Percentiles rank a stretch among this genome's conserved stretches.
Evolutionary conservation across 2,113 vertebrate genomes (phyloP).

Genomic region (Hippolais icterina): DNA sequence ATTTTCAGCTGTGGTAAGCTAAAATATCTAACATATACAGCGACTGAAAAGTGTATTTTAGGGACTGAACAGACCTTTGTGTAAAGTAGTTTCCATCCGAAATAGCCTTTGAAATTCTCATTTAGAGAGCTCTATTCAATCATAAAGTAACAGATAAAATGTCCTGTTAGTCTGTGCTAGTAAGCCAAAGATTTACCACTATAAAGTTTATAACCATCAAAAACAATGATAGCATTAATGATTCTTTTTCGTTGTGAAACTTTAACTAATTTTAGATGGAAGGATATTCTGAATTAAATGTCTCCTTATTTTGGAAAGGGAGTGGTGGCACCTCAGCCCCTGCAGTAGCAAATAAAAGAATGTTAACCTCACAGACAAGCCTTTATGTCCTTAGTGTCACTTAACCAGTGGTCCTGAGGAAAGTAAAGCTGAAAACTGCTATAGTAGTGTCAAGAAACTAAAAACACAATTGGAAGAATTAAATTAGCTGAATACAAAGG

Average conservation of each 20-base stretch:
- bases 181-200: background rate
- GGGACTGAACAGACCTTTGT: background rate
- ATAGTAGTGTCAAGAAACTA: background rate
- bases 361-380: background rate
- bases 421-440: background rate
- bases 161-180: background rate
- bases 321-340: background rate
- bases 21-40: background rate
- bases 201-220: background rate
- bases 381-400: background rate
- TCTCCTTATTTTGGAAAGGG: background rate
- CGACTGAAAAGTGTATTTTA: background rate
- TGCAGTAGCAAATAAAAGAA: background rate
- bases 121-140: background rate
- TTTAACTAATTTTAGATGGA: background rate
- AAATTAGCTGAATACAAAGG: background rate
- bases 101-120: background rate
- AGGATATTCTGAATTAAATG: background rate
- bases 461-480: background rate
- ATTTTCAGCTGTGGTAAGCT: background rate
- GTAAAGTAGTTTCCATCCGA: background rate
- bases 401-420: background rate
- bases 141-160: background rate
- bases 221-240: background rate
- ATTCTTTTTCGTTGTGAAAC: background rate